phyloP scores from a whole-genome alignment of 2,797 vertebrate genomes.

The Sus cebifrons region DNA sequence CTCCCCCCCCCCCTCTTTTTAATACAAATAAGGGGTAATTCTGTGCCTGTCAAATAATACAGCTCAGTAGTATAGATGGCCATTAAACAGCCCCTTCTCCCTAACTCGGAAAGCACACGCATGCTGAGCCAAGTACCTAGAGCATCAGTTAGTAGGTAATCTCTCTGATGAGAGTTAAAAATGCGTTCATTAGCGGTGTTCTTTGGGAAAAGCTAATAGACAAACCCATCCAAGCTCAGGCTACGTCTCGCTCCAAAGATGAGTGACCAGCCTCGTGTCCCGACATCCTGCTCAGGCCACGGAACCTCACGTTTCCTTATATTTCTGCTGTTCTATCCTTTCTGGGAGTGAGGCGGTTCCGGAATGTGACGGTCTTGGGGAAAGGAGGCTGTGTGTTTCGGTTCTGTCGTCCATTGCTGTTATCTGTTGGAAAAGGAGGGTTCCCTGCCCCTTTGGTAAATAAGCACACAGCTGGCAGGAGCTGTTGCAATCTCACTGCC shows the following conservation, averaged over 20 bases:
- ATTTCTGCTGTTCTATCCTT: background rate
- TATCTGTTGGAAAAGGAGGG: conserved; percentile 61
- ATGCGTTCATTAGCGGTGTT: background rate
- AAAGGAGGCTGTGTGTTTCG: background rate
- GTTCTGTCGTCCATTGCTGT: background rate
- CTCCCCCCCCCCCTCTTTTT: conserved; percentile 2
- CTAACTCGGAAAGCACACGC: background rate
- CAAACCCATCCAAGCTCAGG: background rate
- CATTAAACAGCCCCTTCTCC: background rate
- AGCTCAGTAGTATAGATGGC: background rate
- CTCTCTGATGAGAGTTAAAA: background rate
- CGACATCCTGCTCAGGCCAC: background rate
- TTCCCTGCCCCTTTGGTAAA: conserved; percentile 45
- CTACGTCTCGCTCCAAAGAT: background rate
- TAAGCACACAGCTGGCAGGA: conserved; percentile 60
- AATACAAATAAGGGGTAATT: conserved; percentile 11
- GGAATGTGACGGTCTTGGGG: background rate
- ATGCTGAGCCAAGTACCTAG: background rate
- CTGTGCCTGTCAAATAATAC: conserved; percentile 18
- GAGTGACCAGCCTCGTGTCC: background rate
- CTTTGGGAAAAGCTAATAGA: conserved; percentile 12
- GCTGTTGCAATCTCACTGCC: conserved; percentile 58
- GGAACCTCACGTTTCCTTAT: background rate
- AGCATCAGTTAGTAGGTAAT: background rate
- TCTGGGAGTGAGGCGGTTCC: background rate